Evolutionary conservation across 1,140 invertebrate genomes (phyloP), one percentile per base, ranked within the genome.

Genomic region (Pantala flavescens): DNA sequence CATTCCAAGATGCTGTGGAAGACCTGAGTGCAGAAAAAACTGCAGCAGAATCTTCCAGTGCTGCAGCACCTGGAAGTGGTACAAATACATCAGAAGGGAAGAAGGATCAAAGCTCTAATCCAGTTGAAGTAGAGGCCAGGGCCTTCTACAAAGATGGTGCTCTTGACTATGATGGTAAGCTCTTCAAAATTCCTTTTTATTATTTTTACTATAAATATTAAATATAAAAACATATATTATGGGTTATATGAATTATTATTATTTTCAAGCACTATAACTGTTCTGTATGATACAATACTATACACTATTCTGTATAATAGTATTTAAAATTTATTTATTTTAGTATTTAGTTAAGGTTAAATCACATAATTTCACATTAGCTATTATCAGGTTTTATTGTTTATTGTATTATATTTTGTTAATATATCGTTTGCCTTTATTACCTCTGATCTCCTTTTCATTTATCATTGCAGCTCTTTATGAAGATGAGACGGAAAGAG

Each of bases 401-500:
- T 49, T 9, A 49, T 16, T 49, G 43, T 11, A 49, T 49, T 49
- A 11, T 16, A 49, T 16, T 11, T 49, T 49, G 43, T 49, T 49
- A 49, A 9, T 16, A 11, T 49, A 49, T 11, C 43, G n/a, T n/a
- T n/a, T n/a, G n/a, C n/a, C 43, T 49, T 49, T 16, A 49, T 49
- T 49, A 16, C 16, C 43, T 16, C 49, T 63, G 28, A 36, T 36
- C 28, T 36, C 28, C 28, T 36, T 36, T 36, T 36, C 28, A 5
- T 9, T 36, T 36, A 36, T 83, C 80, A 72, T 84, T 86, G 11
- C 82, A 91, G 92, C 93, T 24, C 82, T 96, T 24, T 96, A 96
- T 84, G 94, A 96, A 81, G 92, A 94, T 79, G 90, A 93, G 76
- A 91, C 92, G 79, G 93, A 95, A 81, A 89, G 88, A 78, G 93